Conservation (phyloP, 2,113 vertebrate species). For the Corvus cornix region DNA sequence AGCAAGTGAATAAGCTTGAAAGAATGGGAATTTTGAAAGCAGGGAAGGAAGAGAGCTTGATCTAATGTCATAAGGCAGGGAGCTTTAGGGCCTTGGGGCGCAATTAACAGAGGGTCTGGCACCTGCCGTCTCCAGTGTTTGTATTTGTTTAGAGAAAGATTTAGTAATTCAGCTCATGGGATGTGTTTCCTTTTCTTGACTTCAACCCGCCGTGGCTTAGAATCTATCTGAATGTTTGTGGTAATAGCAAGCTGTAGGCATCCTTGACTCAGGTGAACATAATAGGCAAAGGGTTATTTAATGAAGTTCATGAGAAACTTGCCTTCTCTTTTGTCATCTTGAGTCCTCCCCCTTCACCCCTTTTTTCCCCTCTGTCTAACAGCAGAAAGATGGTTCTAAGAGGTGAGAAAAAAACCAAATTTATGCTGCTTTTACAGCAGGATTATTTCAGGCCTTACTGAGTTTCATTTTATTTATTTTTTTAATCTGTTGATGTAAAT, state of each 20-base stretch:
- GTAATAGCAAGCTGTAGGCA: neutral
- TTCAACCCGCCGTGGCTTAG: neutral
- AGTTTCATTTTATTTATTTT: neutral
- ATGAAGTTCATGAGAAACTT: neutral
- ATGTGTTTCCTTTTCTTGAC: neutral
- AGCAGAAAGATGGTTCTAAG: neutral
- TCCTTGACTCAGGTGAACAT: neutral
- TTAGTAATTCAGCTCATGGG: neutral
- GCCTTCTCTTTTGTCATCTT: neutral
- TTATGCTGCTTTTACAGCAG: neutral
- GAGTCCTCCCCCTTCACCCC: rapidly evolving
- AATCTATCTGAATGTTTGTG: neutral
- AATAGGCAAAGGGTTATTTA: neutral
- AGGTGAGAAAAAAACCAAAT: neutral
- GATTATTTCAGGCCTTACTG: neutral
- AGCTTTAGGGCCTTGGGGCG: constrained; percentile 14
- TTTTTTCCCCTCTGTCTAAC: neutral
- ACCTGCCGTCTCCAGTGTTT: neutral
- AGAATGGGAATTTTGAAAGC: neutral
- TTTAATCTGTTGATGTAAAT: neutral
- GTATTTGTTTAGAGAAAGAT: neutral
- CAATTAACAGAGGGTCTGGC: constrained; percentile 34
- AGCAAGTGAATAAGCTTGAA: neutral
- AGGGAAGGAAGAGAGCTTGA: neutral
- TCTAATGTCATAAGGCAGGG: constrained; percentile 34